A percentile compares a stretch with the other conserved stretches of the same genome.
phyloP scores from a whole-genome alignment of 1,140 invertebrate genomes.

The Luehdorfia chinensis region DNA sequence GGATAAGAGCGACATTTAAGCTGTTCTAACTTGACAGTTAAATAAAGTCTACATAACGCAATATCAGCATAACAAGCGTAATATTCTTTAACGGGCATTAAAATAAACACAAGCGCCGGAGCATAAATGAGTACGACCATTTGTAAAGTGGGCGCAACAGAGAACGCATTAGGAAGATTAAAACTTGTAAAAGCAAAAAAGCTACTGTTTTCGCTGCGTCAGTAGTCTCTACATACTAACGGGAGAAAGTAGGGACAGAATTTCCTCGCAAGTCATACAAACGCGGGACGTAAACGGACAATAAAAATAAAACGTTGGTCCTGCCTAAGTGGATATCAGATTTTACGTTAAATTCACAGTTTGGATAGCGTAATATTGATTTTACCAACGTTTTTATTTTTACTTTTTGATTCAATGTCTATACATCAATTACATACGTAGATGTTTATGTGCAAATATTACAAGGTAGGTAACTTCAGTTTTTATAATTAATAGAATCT shows the following conservation, averaged over 20 bases:
- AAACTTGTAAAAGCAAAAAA: constrained; percentile 60
- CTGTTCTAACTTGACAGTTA: no score
- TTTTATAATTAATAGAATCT: no score
- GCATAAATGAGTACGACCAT: constrained; percentile 41
- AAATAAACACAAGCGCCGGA: constrained; percentile 37
- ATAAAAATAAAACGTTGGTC: constrained; percentile 25
- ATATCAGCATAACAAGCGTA: constrained; percentile 20
- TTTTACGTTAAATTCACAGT: no score
- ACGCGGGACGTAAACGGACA: constrained; percentile 17
- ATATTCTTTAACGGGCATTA: constrained; percentile 35
- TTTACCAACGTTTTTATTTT: no score
- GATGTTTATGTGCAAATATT: no score
- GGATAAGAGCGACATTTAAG: constrained; percentile 10
- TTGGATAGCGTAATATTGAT: no score
- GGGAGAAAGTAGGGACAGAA: neutral
- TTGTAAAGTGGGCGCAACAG: constrained; percentile 49
- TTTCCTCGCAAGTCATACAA: constrained; percentile 18
- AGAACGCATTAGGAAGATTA: constrained; percentile 70
- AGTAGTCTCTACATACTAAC: constrained; percentile 8
- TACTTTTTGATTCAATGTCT: no score
- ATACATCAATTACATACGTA: no score
- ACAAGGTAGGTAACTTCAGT: no score
- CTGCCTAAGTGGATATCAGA: no score
- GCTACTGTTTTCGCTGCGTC: constrained; percentile 35
- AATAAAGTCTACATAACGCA: no score